A percentile compares a stretch with the other conserved stretches of the same genome.
phyloP scores from a whole-genome alignment of 2,113 vertebrate genomes.

The Dipodomys spectabilis region DNA sequence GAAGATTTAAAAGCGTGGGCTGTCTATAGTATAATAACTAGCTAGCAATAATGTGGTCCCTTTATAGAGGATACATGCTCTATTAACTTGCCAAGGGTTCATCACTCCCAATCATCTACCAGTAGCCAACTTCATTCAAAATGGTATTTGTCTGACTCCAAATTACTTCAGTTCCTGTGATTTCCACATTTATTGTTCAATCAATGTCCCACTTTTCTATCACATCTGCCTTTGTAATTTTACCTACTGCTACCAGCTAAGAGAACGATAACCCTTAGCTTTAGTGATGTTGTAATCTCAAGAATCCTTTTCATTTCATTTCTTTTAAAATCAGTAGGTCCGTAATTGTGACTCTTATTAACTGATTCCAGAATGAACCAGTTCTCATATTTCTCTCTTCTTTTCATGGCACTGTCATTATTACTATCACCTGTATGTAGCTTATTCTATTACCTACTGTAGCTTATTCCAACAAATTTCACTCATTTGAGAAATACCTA shows the following conservation, averaged over 20 bases:
- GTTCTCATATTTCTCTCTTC: background rate
- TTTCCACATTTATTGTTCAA: background rate
- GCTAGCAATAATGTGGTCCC: background rate
- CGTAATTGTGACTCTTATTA: background rate
- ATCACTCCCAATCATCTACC: background rate
- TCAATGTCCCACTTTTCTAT: background rate
- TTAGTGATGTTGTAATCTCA: background rate
- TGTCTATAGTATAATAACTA: background rate
- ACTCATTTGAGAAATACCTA: background rate
- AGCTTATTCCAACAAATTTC: constrained; percentile 15
- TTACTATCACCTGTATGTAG: background rate
- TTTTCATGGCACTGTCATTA: background rate
- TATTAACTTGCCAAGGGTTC: background rate
- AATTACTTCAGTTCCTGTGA: background rate
- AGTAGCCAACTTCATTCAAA: background rate
- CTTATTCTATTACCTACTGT: background rate
- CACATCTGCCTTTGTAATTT: background rate
- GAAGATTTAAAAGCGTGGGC: background rate
- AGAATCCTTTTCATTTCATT: background rate
- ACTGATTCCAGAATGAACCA: background rate
- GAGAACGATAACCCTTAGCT: background rate
- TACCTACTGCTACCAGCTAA: background rate
- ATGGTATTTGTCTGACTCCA: background rate
- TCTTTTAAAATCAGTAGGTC: background rate
- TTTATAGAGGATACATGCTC: background rate